These are phyloP conservation scores for Chloroceryle aenea DNA, from an alignment of 2,113 vertebrate species.

Conservation along the genomic window DNA sequence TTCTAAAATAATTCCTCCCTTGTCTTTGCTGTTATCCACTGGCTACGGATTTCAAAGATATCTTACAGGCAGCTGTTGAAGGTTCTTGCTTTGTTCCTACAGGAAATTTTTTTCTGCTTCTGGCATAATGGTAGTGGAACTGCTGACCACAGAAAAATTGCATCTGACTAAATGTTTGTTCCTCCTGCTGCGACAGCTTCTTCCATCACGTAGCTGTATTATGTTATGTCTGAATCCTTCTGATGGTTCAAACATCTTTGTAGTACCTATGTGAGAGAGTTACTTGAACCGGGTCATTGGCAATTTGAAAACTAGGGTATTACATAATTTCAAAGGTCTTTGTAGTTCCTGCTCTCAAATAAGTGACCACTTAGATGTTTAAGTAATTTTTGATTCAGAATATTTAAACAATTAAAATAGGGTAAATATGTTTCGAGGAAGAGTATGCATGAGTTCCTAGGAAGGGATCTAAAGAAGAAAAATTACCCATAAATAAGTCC, in stretches of 20 bases:
- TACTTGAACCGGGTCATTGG: neutral
- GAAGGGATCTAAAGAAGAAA: neutral
- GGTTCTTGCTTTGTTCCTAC: neutral
- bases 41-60: neutral
- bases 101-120: neutral
- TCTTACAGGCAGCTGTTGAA: neutral
- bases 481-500: neutral
- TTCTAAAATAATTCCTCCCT: neutral
- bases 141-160: neutral
- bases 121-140: neutral
- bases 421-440: neutral
- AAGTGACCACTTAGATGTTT: neutral
- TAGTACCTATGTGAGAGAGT: neutral
- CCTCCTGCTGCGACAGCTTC: neutral
- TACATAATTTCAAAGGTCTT: neutral
- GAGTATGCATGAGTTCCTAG: neutral
- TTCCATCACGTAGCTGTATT: neutral
- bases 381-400: neutral
- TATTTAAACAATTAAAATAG: neutral
- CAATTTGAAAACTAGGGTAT: neutral
- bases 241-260: neutral
- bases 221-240: neutral
- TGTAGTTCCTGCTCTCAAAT: neutral
- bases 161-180: neutral
- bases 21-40: neutral